Evolutionary conservation across 2,113 vertebrate genomes (phyloP).

Genomic region (Rhinichthys klamathensis): DNA sequence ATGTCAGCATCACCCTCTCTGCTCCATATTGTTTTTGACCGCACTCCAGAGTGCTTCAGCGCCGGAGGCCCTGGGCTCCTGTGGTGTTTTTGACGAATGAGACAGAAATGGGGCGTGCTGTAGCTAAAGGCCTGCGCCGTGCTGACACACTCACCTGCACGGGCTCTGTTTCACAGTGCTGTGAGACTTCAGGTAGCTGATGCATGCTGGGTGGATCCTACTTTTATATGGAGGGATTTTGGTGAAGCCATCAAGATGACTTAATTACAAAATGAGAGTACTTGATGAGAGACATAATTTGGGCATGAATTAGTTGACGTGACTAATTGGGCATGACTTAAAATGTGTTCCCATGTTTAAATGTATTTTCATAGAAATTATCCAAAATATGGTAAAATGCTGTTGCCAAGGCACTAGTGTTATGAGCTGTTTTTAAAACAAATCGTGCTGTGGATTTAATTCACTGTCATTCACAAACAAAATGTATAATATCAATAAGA

Average conservation of each 20-base stretch:
- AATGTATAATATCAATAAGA: too few relatives aligned
- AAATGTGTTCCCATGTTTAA: background rate
- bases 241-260: background rate
- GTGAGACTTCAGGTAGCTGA: background rate
- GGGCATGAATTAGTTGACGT: background rate
- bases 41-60: constrained; percentile 55
- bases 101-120: constrained; percentile 61
- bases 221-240: constrained; percentile 22
- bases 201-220: background rate
- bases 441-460: too few relatives aligned
- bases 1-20: constrained; percentile 47
- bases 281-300: background rate
- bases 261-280: constrained; percentile 6
- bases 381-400: background rate
- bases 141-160: constrained; percentile 22
- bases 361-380: background rate
- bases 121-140: constrained; percentile 59
- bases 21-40: constrained; percentile 61
- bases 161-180: background rate
- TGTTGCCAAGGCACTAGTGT: background rate
- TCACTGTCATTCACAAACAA: background rate
- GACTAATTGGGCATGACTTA: background rate
- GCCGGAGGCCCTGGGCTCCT: constrained; percentile 43
- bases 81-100: constrained; percentile 60
- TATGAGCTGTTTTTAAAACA: too few relatives aligned